These are phyloP conservation scores for Papilio dardanus DNA, from an alignment of 1,140 invertebrate genomes.

Conservation along the genomic window DNA sequence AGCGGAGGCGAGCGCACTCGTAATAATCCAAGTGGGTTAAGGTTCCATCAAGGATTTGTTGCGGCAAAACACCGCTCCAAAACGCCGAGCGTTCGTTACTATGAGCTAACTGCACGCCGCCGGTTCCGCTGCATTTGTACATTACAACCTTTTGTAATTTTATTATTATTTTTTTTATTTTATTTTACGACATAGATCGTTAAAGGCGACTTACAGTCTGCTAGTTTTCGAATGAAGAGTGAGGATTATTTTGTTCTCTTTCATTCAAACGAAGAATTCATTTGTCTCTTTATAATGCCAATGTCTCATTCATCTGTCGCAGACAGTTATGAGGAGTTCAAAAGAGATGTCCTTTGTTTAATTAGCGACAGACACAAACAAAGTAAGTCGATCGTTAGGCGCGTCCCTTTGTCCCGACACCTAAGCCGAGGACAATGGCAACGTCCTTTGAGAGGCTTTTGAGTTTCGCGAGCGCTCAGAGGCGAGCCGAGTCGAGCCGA, in stretches of 20 bases:
- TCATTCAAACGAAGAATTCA: constrained; percentile 38
- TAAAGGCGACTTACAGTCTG: constrained; percentile 60
- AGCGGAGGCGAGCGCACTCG: constrained; percentile 69
- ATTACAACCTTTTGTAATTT: constrained; percentile 65
- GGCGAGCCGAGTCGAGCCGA: constrained; percentile 57
- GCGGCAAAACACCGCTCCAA: constrained; percentile 81
- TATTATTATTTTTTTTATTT: constrained; percentile 45
- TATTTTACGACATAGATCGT: constrained; percentile 54
- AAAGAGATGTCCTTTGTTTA: constrained; percentile 70
- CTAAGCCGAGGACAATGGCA: constrained; percentile 59
- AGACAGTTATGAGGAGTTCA: constrained; percentile 58
- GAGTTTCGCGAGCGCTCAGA: constrained; percentile 62
- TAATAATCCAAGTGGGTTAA: constrained; percentile 82
- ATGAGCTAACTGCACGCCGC: constrained; percentile 75
- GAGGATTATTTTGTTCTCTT: constrained; percentile 46
- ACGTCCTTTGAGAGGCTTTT: constrained; percentile 70
- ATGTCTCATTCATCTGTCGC: constrained; percentile 63
- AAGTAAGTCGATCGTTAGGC: constrained; percentile 75
- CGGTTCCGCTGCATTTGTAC: constrained; percentile 76
- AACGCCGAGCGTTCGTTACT: constrained; percentile 74
- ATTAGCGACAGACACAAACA: constrained; percentile 72
- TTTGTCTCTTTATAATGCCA: constrained; percentile 43
- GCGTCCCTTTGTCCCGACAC: constrained; percentile 66
- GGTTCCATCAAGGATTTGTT: constrained; percentile 82
- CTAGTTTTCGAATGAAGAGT: constrained; percentile 52